Evolutionary conservation across 2,888 invertebrate genomes (phyloP).

Genomic region (Sepiola atlantica): DNA sequence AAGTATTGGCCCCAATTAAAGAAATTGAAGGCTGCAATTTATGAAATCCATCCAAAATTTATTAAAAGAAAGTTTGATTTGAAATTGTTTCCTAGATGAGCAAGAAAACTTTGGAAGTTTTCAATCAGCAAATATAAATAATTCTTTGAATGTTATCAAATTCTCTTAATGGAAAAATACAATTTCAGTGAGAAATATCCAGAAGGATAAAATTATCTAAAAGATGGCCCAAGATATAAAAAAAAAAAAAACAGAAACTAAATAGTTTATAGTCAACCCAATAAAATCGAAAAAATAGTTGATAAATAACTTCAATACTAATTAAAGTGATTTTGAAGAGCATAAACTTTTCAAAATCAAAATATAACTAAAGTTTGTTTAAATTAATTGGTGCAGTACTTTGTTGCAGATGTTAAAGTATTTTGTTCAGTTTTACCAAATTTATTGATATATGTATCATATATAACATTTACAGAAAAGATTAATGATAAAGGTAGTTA

Average conservation of each 20-base stretch:
- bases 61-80: not conserved
- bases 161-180: not conserved
- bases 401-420: too few species aligned
- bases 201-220: not conserved
- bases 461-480: too few species aligned
- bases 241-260: not conserved
- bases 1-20: not conserved
- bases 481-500: too few species aligned
- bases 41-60: not conserved
- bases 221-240: not conserved
- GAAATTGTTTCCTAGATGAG: not conserved
- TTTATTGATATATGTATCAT: too few species aligned
- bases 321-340: too few species aligned
- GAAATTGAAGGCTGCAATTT: not conserved
- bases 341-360: too few species aligned
- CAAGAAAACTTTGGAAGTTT: not conserved
- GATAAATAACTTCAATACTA: too few species aligned
- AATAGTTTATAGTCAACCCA: not conserved
- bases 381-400: too few species aligned
- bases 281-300: not conserved
- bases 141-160: not conserved
- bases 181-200: not conserved
- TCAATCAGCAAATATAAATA: not conserved
- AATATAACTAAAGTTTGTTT: too few species aligned
- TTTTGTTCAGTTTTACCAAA: too few species aligned